A percentile compares a stretch with the other conserved stretches of the same genome.
Evolutionary conservation across 1,140 invertebrate species (phyloP).

Genomic region (Coptotermes formosanus): DNA sequence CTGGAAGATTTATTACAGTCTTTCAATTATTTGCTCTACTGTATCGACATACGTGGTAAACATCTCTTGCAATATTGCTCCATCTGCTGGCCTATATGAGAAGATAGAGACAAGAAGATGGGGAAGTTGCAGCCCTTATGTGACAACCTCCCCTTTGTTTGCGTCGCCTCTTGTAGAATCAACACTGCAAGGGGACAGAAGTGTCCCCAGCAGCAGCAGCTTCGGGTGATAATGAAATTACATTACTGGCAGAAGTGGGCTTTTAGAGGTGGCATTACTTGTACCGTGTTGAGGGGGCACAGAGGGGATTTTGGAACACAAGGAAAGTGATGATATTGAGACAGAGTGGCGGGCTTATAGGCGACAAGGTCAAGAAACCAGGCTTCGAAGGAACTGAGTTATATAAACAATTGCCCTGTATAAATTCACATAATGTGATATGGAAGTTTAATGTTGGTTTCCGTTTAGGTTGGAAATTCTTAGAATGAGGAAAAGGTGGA

Average conservation of each 20-base stretch:
- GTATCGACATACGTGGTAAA: background rate
- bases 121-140: too few species aligned
- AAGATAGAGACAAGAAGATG: too few species aligned
- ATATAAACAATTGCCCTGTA: too few species aligned
- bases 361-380: background rate
- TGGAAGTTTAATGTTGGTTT: too few species aligned
- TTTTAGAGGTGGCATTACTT: constrained; percentile 11
- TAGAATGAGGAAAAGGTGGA: too few species aligned
- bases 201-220: background rate
- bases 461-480: too few species aligned
- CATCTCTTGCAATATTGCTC: constrained; percentile 4
- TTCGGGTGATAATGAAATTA: constrained; percentile 19
- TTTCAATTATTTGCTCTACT: background rate
- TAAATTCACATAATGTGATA: too few species aligned
- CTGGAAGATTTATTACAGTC: constrained; percentile 17
- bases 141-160: constrained; percentile 2
- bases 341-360: background rate
- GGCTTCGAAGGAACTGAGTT: background rate
- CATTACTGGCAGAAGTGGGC: constrained; percentile 13
- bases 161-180: background rate
- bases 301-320: background rate
- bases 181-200: background rate
- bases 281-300: background rate
- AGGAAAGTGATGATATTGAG: constrained; percentile 13
- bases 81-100: background rate